Base-by-base conservation (phyloP, 2,888 invertebrate species). In the Ennomos erosarius region DNA sequence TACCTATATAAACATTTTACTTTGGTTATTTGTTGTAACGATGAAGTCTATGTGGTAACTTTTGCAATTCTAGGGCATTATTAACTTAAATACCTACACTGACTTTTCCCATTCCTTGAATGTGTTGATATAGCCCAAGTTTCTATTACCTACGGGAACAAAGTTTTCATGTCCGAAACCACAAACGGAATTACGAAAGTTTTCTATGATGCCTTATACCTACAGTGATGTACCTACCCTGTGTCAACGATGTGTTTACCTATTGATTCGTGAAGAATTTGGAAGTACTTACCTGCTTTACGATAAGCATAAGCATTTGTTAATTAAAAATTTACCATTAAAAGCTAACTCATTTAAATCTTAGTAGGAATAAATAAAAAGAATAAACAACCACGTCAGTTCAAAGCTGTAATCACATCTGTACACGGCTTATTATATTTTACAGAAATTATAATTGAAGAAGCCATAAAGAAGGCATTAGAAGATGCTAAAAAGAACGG, bases 401-500 rank as follows among this genome's bases (percentile, higher is more conserved):
- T 6, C 4, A 6, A 26, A 26, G 3, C 26, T 5, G 26, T 1
- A 5, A 26, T 26, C 26, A 5, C 26, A 26, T 26, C 26, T 26
- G 26, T 26, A 8, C 11, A 40, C 3, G n/a, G 39, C 11, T 4
- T 12, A 5, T 10, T n/a, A 26, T 37, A 55, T 56, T 55, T 65
- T 70, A 60, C 82, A 93, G 93, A 94, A 68, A 76, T 85, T 1
- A 81, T 93, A 57, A 94, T 96, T 65, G 95, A 97, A 74, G 80
- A 82, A 9, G 96, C 96, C 9, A 98, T 99, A 73, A 84, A 93
- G 62, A 79, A 90, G 57, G 97, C 98, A 12, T 84, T 97, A 50
- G 71, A 85, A 48, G 93, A 94, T 70, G 96, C 96, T 0, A 85
- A 92, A 62, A 71, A 77, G 37, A 87, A 90, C 56, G 93, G 93